Conservation (phyloP, 2,113 vertebrate species). For the Hippoglossus stenolepis region DNA sequence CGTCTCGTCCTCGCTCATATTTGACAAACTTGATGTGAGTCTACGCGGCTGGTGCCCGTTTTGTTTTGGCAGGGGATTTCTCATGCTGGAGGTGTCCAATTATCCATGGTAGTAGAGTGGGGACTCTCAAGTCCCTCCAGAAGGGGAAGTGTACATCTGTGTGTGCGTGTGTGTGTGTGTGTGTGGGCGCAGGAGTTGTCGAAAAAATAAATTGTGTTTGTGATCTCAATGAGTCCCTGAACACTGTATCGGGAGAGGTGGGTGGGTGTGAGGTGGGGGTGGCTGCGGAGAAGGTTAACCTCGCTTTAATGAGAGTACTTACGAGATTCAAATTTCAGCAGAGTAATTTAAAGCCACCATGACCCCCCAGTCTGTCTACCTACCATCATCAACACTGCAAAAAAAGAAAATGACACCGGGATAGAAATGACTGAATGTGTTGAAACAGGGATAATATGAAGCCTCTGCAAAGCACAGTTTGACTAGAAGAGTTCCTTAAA, state of each 20-base stretch:
- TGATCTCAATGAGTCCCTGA: constrained; percentile 70
- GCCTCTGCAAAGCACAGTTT: not conserved
- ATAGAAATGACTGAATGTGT: not conserved
- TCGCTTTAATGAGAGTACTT: constrained; percentile 72
- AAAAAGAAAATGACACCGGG: not conserved
- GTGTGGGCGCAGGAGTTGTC: not conserved
- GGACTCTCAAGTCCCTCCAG: constrained; percentile 66
- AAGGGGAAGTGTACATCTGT: constrained; percentile 42
- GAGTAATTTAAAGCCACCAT: constrained; percentile 47
- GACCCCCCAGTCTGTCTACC: constrained; percentile 26
- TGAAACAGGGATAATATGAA: not conserved
- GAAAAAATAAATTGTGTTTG: constrained; percentile 80
- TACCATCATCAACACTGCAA: constrained; percentile 10
- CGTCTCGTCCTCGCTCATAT: constrained; percentile 47
- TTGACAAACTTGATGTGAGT: constrained; percentile 67
- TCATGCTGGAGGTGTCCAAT: constrained; percentile 80
- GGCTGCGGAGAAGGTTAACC: constrained; percentile 57
- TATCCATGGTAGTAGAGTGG: constrained; percentile 69
- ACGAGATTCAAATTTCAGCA: constrained; percentile 66
- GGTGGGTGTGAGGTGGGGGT: constrained; percentile 25
- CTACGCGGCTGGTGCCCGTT: constrained; percentile 38
- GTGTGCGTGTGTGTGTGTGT: constrained; percentile 9
- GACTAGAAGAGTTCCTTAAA: too few relatives aligned
- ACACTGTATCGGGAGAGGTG: constrained; percentile 35
- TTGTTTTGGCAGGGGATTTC: constrained; percentile 70